Evolutionary conservation across 2,797 vertebrate genomes (phyloP).

Genomic region (Tangara arthus): DNA sequence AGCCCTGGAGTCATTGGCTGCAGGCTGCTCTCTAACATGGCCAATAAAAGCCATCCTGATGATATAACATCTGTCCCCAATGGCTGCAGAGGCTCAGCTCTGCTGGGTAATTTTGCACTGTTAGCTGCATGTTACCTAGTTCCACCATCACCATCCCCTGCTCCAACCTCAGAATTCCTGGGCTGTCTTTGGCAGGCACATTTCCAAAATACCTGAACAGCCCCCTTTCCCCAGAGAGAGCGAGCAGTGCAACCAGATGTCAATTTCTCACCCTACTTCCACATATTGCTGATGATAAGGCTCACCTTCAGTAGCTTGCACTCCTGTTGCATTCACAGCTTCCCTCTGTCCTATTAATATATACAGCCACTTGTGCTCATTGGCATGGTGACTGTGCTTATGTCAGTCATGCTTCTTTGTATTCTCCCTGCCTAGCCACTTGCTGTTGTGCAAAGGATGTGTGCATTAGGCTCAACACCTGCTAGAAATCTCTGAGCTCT

Average conservation of each 20-base stretch:
- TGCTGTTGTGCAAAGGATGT: slow-evolving; percentile 51
- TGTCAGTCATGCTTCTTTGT: slow-evolving; percentile 67
- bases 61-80: background rate
- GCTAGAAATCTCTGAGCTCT: slow-evolving; percentile 39
- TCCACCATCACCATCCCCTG: background rate
- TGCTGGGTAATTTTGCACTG: fast-evolving
- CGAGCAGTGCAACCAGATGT: background rate
- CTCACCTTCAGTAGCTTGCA: background rate
- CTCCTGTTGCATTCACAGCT: slow-evolving; percentile 15
- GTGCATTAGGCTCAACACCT: slow-evolving; percentile 46
- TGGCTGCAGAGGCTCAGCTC: background rate
- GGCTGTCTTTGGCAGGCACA: background rate
- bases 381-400: slow-evolving; percentile 68
- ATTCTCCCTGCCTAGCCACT: slow-evolving; percentile 61
- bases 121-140: background rate
- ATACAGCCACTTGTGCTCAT: slow-evolving; percentile 62
- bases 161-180: background rate
- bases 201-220: background rate
- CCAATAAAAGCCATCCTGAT: background rate
- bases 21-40: background rate
- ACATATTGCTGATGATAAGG: background rate
- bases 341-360: slow-evolving; percentile 50
- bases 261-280: background rate
- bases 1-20: background rate
- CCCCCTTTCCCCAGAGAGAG: background rate